Evolutionary conservation across 2,797 vertebrate genomes (phyloP).

Genomic region (Cryptoblepharus egeriae): DNA sequence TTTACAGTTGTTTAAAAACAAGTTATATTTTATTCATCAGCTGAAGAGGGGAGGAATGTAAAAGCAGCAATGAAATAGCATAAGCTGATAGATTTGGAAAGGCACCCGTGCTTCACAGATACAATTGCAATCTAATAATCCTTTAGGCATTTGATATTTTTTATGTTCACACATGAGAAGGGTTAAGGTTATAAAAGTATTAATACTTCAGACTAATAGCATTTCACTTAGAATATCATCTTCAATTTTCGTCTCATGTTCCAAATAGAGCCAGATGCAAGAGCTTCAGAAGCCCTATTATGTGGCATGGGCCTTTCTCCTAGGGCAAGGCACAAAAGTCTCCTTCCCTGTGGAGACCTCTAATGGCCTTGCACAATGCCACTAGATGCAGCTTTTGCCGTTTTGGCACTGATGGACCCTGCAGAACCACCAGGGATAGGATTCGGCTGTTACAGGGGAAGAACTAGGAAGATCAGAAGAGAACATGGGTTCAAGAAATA

Average conservation of each 20-base stretch:
- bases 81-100: background rate
- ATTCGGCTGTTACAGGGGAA: background rate
- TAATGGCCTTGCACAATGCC: too few species aligned
- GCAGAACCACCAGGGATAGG: too few species aligned
- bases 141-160: background rate
- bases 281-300: too few species aligned
- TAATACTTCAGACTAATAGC: background rate
- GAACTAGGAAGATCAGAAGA: background rate
- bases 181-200: background rate
- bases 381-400: too few species aligned
- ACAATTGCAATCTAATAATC: background rate
- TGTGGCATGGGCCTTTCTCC: too few species aligned
- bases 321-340: too few species aligned
- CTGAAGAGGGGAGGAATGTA: background rate
- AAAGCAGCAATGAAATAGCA: background rate
- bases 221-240: background rate
- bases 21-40: background rate
- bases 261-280: background rate
- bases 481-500: background rate
- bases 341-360: too few species aligned
- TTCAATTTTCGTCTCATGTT: background rate
- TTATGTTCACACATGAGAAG: background rate
- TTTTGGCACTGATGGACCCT: too few species aligned
- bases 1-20: slow-evolving; percentile 1
- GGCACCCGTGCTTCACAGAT: background rate